Base-by-base conservation (phyloP, 1,140 invertebrate species). In the Drosophila ambigua region DNA sequence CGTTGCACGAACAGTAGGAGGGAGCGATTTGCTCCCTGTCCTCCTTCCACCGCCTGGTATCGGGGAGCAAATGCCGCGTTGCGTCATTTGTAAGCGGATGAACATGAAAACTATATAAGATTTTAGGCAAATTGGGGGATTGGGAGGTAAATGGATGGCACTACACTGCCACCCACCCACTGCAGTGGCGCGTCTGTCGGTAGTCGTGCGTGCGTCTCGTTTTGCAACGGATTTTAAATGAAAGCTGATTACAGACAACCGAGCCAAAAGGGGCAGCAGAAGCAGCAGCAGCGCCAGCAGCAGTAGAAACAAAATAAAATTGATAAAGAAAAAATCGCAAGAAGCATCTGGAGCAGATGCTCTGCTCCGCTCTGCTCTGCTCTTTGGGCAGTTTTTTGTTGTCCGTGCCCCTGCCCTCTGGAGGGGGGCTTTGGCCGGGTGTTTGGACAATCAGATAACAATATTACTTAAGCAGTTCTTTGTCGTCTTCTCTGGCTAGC, bases 91-190 rank as follows among this genome's bases (percentile, higher is more conserved):
- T 77, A 78, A 80, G 75, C 71, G 76, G 62, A 76, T 80, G 65
- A 79, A 72, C 76, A 76, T 79, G 75, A 63, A 79, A 73, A 64
- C 68, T 79, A 64, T 72, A 77, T 77, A 41, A 59, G 63, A 49
- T 45, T 66, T 59, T 55, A 49, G 65, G 50, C 7, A 61, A 72
- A 72, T 57, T 72, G 24, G 28, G 39, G 13, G 28, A 44, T 11
- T 31, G 44, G 24, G 24, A 39, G 52, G 24, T 43, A 35, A 16
- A 7, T 11, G 15, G 1, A 23, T 45, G 5, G 11, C 16, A 7
- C n/a, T 15, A 2, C 5, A 20, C 13, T 45, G 43, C n/a, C 43
- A 45, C 15, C 15, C 43, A 7, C n/a, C 26, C 26, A 45, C 43
- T 5, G 4, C 2, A n/a, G 23, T 13, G 6, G 5, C 2, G 9